Evolutionary conservation across 1,140 invertebrate genomes (phyloP).

Genomic region (Rhopalosiphum padi): DNA sequence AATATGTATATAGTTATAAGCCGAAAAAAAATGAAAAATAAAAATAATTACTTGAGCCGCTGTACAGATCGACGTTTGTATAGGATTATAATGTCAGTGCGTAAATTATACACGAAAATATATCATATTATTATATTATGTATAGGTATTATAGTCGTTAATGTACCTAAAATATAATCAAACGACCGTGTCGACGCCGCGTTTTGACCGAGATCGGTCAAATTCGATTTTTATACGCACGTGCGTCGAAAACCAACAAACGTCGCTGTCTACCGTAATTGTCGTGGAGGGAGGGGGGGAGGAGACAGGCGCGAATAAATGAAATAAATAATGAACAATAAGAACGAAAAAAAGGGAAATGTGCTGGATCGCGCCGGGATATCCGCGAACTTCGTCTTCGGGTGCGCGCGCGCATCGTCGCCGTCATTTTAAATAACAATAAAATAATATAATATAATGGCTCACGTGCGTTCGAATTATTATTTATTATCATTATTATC

Average conservation of each 20-base stretch:
- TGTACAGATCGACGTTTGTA: neutral
- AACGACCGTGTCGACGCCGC: neutral
- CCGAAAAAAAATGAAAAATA: neutral
- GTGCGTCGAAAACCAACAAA: slow-evolving; percentile 19
- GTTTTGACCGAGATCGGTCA: neutral
- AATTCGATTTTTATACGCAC: slow-evolving; percentile 35
- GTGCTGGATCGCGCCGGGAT: neutral
- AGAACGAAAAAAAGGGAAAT: slow-evolving; percentile 39
- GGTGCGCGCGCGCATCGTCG: neutral
- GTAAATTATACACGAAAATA: neutral
- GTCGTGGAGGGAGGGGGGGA: neutral
- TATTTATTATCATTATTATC: neutral
- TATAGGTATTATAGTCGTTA: neutral
- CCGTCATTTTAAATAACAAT: neutral
- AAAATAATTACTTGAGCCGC: neutral
- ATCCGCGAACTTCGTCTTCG: neutral
- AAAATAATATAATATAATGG: neutral
- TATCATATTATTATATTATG: neutral
- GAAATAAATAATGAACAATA: neutral
- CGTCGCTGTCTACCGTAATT: neutral
- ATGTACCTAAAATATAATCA: neutral
- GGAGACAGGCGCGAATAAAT: neutral
- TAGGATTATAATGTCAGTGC: neutral
- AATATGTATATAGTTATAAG: no score
- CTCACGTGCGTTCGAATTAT: neutral